Conservation (phyloP, 2,888 invertebrate species). For the Rugalucina vietnamica region DNA sequence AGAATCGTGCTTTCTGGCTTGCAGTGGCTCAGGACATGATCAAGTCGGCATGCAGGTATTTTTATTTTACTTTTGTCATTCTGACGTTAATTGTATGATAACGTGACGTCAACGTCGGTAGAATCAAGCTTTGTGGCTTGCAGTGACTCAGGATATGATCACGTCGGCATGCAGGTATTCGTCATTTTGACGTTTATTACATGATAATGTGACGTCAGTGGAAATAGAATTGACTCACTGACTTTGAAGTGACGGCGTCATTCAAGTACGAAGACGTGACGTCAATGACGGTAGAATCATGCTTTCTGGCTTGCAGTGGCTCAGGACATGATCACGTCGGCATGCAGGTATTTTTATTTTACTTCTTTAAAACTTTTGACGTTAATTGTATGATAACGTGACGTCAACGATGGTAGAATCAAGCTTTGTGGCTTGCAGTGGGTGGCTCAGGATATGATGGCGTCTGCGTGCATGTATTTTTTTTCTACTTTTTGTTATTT, state of each 20-base stretch:
- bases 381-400: no score
- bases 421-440: no score
- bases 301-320: background rate
- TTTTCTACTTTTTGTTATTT: no score
- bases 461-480: no score
- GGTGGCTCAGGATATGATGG: no score
- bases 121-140: background rate
- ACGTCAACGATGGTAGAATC: no score
- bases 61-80: no score
- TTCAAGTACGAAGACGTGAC: background rate
- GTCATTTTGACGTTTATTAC: no score
- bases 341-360: background rate
- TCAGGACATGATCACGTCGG: background rate
- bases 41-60: background rate
- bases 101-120: no score
- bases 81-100: no score
- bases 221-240: background rate
- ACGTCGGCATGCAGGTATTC: background rate
- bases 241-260: background rate
- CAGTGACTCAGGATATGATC: background rate
- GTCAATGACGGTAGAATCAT: slow-evolving; percentile 1
- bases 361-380: no score
- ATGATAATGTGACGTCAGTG: no score
- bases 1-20: background rate
- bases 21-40: background rate